Evolutionary conservation across 2,888 invertebrate species (phyloP).

Genomic region (Sphaerophoria rueppellii): DNA sequence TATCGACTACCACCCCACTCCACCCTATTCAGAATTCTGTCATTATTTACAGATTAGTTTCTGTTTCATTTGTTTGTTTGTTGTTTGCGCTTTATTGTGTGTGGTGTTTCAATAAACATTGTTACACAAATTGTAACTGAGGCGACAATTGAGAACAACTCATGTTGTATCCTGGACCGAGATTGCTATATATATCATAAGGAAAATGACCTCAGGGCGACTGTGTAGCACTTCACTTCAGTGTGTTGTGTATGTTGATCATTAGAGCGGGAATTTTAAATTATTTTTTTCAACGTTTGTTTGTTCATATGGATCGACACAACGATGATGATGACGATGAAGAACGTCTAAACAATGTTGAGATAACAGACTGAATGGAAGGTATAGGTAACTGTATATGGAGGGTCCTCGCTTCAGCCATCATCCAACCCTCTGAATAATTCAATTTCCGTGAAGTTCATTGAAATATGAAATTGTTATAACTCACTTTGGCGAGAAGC

Average conservation of each 20-base stretch:
- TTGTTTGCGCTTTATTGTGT: conserved; percentile 72
- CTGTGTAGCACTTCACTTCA: conserved; percentile 46
- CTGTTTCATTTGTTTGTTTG: conserved; percentile 62
- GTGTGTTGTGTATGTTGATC: conserved; percentile 53
- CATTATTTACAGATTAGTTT: conserved; percentile 74
- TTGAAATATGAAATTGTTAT: conserved; percentile 73
- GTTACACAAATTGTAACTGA: conserved; percentile 49
- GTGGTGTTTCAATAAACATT: conserved; percentile 70
- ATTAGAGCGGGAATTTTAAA: conserved; percentile 67
- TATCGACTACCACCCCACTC: conserved; percentile 39
- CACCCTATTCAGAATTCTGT: conserved; percentile 56
- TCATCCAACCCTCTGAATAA: conserved; percentile 67
- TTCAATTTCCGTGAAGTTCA: conserved; percentile 70
- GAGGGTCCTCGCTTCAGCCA: conserved; percentile 17
- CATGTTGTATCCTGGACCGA: conserved; percentile 73
- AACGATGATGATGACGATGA: neutral
- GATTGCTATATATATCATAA: conserved; percentile 65
- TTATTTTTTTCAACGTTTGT: conserved; percentile 47
- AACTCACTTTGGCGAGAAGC: conserved; percentile 69
- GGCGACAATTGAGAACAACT: conserved; percentile 65
- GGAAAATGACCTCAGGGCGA: conserved; percentile 76
- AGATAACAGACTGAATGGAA: conserved; percentile 15
- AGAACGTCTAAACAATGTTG: conserved; percentile 15
- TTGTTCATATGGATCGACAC: conserved; percentile 61
- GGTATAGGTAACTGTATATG: neutral